These are phyloP conservation scores for Gorsachius magnificus DNA, from an alignment of 2,797 vertebrate genomes.

Conservation along the genomic window DNA sequence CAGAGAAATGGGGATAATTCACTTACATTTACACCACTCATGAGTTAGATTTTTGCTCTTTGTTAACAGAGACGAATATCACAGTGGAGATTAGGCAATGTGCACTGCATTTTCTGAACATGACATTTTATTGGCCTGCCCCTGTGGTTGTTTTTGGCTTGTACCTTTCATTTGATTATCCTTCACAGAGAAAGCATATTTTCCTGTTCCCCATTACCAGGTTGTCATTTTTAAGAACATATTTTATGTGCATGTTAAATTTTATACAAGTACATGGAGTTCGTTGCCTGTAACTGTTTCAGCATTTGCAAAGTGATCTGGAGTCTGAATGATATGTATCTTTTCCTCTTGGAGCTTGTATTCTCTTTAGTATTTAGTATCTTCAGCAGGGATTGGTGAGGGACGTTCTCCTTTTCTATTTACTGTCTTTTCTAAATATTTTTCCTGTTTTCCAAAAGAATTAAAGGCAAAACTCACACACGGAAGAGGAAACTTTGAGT, in stretches of 20 bases:
- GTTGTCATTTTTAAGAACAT: constrained; percentile 28
- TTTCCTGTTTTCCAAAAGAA: background rate
- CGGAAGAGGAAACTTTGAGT: background rate
- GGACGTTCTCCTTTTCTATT: background rate
- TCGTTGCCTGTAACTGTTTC: constrained; percentile 25
- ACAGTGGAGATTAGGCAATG: background rate
- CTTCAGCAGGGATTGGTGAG: background rate
- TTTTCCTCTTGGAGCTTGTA: background rate
- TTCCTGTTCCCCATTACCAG: constrained; percentile 3
- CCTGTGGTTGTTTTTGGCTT: background rate
- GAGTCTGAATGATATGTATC: background rate
- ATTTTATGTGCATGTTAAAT: constrained; percentile 24
- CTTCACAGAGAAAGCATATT: constrained; percentile 7
- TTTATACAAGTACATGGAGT: constrained; percentile 5
- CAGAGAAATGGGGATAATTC: constrained; percentile 18
- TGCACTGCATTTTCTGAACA: background rate
- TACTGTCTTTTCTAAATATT: background rate
- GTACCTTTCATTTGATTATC: background rate
- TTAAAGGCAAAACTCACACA: background rate
- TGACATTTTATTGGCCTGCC: background rate
- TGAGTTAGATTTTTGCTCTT: constrained; percentile 17
- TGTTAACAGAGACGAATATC: background rate
- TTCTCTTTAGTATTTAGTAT: constrained; percentile 20
- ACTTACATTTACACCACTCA: background rate
- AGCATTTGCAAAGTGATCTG: background rate